Base-by-base conservation (phyloP, 2,797 vertebrate genomes). In the Characodon lateralis region DNA sequence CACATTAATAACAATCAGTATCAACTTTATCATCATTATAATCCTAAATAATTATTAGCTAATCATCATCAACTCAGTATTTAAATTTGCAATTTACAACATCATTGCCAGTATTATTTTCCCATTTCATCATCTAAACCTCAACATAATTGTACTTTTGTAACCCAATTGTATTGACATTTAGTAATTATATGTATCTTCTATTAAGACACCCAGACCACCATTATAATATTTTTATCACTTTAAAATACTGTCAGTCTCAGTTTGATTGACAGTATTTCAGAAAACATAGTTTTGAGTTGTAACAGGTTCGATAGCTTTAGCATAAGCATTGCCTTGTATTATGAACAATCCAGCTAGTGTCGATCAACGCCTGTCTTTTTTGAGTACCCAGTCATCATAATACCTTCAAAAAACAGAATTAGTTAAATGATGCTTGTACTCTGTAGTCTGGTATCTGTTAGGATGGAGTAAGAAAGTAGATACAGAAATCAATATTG, bases 1-100 rank as follows among this genome's bases (percentile, higher is more conserved):
- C 70, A n/a, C 46, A 59, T 39, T 16, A 65, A 58, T 14, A 63
- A 78, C 71, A 35, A 63, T 58, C n/a, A 79, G 73, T 46, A 68
- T 22, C 24, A 16, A 69, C 55, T 20, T 69, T 48, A 76, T 24
- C 63, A 56, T 76, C 59, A 41, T n/a, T 31, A 35, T 69, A 28
- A 41, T 22, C 43, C 31, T 31, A 35, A 6, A 31, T n/a, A 28
- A 73, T 80, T 35, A 35, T 39, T 55, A 66, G 26, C 31, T 28
- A 22, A 39, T 78, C 1, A 2, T 65, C 66, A 75, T 71, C 72
- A 48, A 7, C 14, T 71, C n/a, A 56, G 48, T 70, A 71, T 55
- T 58, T 61, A 71, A 7, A 31, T 35, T 58, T 71, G 16, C 13
- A 12, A 28, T 72, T 46, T 39, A 22, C 28, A 77, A 18, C 31